phyloP scores from a whole-genome alignment of 2,888 invertebrate genomes.

The Acanthococcus lagerstroemiae region DNA sequence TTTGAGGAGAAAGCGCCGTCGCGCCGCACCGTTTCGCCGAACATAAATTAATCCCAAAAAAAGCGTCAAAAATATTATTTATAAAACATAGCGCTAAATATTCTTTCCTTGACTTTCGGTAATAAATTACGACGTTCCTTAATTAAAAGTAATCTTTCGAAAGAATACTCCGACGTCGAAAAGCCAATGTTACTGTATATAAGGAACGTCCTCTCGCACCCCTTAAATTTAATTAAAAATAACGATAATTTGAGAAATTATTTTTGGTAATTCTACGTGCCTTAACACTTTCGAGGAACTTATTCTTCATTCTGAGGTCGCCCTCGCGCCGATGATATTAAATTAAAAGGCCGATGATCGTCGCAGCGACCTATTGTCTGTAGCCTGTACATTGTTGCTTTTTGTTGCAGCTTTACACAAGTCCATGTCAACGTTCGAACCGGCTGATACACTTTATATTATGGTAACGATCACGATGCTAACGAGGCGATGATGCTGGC shows the following conservation, averaged over 20 bases:
- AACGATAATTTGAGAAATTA: constrained; percentile 8
- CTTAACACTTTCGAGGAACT: not conserved
- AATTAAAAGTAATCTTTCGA: constrained; percentile 7
- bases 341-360: not conserved
- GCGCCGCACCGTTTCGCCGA: no score
- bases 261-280: constrained; percentile 1
- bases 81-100: constrained; percentile 6
- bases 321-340: not conserved
- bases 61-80: constrained; percentile 5
- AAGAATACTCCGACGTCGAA: not conserved
- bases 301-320: not conserved
- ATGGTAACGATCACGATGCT: no score
- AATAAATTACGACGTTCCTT: constrained; percentile 6
- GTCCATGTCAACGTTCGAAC: not conserved
- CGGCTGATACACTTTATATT: no score
- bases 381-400: not conserved
- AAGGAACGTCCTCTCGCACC: not conserved
- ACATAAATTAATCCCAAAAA: no score
- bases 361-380: not conserved
- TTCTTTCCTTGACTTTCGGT: not conserved
- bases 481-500: no score
- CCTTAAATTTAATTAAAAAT: constrained; percentile 8
- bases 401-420: not conserved
- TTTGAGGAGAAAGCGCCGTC: no score
- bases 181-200: not conserved